These are phyloP conservation scores for Sebastes itinus DNA, from an alignment of 2,797 vertebrate genomes.

Conservation along the genomic window DNA sequence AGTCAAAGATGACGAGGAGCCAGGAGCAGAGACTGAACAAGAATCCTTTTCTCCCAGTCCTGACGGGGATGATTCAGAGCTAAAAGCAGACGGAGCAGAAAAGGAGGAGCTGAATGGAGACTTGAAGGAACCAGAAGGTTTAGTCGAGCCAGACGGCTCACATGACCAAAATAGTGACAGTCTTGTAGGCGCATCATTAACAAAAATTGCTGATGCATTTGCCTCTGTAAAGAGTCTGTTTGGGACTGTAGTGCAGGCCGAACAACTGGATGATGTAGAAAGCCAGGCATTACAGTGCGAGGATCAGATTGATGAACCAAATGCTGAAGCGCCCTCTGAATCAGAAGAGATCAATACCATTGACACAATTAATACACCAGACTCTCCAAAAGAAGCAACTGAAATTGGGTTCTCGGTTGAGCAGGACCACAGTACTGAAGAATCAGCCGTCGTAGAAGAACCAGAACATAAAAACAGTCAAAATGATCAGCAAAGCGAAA, in stretches of 20 bases:
- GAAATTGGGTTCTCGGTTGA: background rate
- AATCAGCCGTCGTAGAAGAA: background rate
- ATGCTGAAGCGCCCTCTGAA: background rate
- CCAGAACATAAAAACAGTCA: background rate
- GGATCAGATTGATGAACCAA: conserved; percentile 4
- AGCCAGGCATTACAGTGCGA: background rate
- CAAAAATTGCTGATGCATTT: background rate
- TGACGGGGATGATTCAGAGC: background rate
- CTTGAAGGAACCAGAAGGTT: conserved; percentile 2
- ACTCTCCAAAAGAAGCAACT: background rate
- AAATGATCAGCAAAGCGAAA: background rate
- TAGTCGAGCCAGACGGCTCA: background rate
- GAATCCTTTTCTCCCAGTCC: background rate
- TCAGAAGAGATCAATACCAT: background rate
- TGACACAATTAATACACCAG: background rate
- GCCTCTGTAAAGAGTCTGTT: background rate
- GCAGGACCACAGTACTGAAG: conserved; percentile 1
- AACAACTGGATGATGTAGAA: background rate
- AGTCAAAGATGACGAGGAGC: background rate
- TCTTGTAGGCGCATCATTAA: background rate
- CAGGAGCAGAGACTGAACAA: background rate
- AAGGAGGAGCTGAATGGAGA: conserved; percentile 3
- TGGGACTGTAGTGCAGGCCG: background rate
- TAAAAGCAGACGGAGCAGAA: background rate
- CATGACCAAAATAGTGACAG: background rate